phyloP scores from a whole-genome alignment of 2,113 vertebrate species.

The Trinectes maculatus region DNA sequence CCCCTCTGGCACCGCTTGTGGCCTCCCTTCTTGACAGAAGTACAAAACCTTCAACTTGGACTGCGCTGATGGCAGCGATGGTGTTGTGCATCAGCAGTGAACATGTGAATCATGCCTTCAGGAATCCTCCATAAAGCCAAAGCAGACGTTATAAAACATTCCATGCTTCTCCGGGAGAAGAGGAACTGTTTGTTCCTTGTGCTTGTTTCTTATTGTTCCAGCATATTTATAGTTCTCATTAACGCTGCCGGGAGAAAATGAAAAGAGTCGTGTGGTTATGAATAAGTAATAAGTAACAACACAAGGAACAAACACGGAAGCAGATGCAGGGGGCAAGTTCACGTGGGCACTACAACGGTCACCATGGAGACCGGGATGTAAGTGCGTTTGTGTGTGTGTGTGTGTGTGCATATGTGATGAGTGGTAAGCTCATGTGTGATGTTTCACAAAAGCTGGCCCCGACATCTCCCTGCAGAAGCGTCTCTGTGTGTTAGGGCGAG shows the following conservation, averaged over 20 bases:
- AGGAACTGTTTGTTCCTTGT: slow-evolving; percentile 22
- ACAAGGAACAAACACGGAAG: slow-evolving; percentile 72
- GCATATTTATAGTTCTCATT: slow-evolving; percentile 50
- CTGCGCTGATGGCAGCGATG: slow-evolving; percentile 17
- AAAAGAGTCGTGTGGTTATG: slow-evolving; percentile 66
- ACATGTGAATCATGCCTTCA: slow-evolving; percentile 25
- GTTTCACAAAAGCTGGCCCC: slow-evolving; percentile 63
- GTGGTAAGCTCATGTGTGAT: slow-evolving; percentile 47
- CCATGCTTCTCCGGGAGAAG: not conserved
- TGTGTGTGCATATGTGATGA: slow-evolving; percentile 21
- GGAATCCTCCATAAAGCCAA: slow-evolving; percentile 25
- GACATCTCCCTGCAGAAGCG: slow-evolving; percentile 61
- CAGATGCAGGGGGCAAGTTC: slow-evolving; percentile 80
- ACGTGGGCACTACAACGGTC: slow-evolving; percentile 78
- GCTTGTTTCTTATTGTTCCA: slow-evolving; percentile 21
- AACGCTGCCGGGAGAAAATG: slow-evolving; percentile 29
- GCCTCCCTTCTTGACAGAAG: slow-evolving; percentile 35
- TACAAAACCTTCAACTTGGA: slow-evolving; percentile 49
- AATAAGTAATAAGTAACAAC: slow-evolving; percentile 72
- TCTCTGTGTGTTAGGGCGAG: slow-evolving; percentile 48
- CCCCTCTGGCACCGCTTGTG: slow-evolving; percentile 25
- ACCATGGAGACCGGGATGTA: slow-evolving; percentile 80
- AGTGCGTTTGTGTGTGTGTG: slow-evolving; percentile 51
- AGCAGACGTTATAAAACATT: slow-evolving; percentile 6
- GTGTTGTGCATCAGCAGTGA: slow-evolving; percentile 15